Evolutionary conservation across 2,113 vertebrate genomes (phyloP), one percentile per base, ranked within the genome.

Genomic region (Heterocephalus glaber): DNA sequence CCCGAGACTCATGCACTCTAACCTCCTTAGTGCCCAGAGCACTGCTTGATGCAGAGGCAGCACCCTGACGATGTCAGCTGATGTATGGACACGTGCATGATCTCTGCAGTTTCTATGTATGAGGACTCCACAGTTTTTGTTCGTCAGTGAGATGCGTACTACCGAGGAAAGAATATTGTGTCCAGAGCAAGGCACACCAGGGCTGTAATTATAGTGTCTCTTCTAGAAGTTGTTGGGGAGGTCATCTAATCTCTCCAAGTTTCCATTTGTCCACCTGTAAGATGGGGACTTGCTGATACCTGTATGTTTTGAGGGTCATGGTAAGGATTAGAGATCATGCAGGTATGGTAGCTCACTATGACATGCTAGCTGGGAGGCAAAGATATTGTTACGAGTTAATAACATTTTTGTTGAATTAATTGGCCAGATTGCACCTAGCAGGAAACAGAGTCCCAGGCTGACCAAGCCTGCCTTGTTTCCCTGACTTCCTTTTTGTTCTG

Each of bases 111-210:
- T 61, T 86, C 26, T 63, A 52, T 58, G 14, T 86, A 35, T 11
- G 61, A 85, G 19, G 35, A 49, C 12, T 24, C 28, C 20, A 9
- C 6, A 66, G 41, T 61, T 86, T 72, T 20, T 70, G 47, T 85
- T 81, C 19, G 41, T 77, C 49, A 68, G 30, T 68, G n/a, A 19
- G 16, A 66, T 33, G 10, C 24, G 83, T 28, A 3, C 14, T 79
- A 56, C 41, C 83, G n/a, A 96, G 49, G 44, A 94, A 94, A 92
- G 47, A 74, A 68, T 2, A 86, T 68, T 82, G 82, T 87, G 10
- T 56, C 22, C 20, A 61, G 26, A 81, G 60, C 19, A 44, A 88
- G 86, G 17, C 10, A 66, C 77, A 56, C 56, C 16, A 79, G 49
- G 33, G 56, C 14, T 89, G 49, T 47, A 44, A 70, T 52, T 30